These are phyloP conservation scores for Ambastaia sidthimunki DNA, from an alignment of 2,797 vertebrate species.

Conservation along the genomic window DNA sequence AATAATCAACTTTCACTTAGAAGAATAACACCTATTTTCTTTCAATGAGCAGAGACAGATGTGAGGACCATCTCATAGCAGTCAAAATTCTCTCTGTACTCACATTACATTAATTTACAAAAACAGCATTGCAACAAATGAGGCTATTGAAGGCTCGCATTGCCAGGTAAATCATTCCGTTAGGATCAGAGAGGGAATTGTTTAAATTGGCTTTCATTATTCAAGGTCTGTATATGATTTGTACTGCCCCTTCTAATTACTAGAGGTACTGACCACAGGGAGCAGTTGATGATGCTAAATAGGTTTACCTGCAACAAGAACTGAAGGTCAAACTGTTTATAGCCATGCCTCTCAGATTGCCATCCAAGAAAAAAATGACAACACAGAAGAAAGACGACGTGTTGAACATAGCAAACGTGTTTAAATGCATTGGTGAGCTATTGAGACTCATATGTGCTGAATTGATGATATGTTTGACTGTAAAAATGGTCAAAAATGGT, in stretches of 20 bases:
- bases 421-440: neutral
- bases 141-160: slow-evolving; percentile 51
- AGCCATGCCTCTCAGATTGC: slow-evolving; percentile 2
- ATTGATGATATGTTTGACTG: neutral
- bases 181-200: slow-evolving; percentile 52
- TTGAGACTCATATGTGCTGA: neutral
- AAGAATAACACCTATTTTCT: slow-evolving; percentile 11
- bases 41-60: slow-evolving; percentile 10
- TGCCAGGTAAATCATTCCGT: slow-evolving; percentile 57
- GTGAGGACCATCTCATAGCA: slow-evolving; percentile 8
- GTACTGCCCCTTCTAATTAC: slow-evolving; percentile 54
- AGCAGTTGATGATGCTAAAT: slow-evolving; percentile 57
- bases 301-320: slow-evolving; percentile 52
- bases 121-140: slow-evolving; percentile 48
- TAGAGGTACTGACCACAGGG: slow-evolving; percentile 57
- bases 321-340: slow-evolving; percentile 58
- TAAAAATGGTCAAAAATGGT: slow-evolving; percentile 11
- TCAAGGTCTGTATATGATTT: slow-evolving; percentile 56
- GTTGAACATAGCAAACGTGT: neutral
- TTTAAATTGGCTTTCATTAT: slow-evolving; percentile 58
- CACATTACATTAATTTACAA: slow-evolving; percentile 47
- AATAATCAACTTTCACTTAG: slow-evolving; percentile 22
- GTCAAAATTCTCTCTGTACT: slow-evolving; percentile 10
- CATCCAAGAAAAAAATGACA: neutral
- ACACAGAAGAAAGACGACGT: neutral